Evolutionary conservation across 1,140 invertebrate genomes (phyloP), one percentile per base, ranked within the genome.

Genomic region (Ptiloglossa arizonensis): DNA sequence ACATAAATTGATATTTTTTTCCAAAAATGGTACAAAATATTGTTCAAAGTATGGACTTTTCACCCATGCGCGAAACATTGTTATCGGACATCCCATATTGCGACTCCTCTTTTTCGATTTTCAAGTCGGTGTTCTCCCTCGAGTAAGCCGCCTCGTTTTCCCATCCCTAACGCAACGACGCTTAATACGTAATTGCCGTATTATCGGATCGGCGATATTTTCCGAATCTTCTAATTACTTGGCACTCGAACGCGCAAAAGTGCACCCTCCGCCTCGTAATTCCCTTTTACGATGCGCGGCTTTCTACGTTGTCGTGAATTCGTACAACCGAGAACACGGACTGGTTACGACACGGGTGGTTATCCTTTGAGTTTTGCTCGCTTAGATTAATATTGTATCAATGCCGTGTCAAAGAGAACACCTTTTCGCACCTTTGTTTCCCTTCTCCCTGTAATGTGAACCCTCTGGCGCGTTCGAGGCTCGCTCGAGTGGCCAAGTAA

Each of bases 381-480:
- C 84, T 83, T 71, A 86, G 74, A 87, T 89, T 89, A 89, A 88
- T 88, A 86, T 85, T 87, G 80, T 83, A 89, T 89, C 86, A 87
- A 89, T 87, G 81, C 71, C 57, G 77, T 85, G 82, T 64, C 80
- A 89, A 88, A 88, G 83, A 64, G 84, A 80, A 78, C 69, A 80
- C 64, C 79, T 77, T 79, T 71, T 59, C 48, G 46, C 68, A 19
- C 57, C 66, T 62, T 56, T 48, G 44, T 32, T 59, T 60, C 15
- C 41, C 72, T 29, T 50, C 60, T 79, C 59, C 64, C 54, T 52
- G 19, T 50, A 67, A 59, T 48, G 44, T 29, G 32, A 50, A 80
- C 59, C 68, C 75, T 73, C 70, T 80, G 67, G 73, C 75, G 54
- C 68, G 41, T 85, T 75, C 59, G 62, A 66, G 41, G 71, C 73